phyloP scores from a whole-genome alignment of 64 coral and sea anemone genomes.

The Exaiptasia diaphana region DNA sequence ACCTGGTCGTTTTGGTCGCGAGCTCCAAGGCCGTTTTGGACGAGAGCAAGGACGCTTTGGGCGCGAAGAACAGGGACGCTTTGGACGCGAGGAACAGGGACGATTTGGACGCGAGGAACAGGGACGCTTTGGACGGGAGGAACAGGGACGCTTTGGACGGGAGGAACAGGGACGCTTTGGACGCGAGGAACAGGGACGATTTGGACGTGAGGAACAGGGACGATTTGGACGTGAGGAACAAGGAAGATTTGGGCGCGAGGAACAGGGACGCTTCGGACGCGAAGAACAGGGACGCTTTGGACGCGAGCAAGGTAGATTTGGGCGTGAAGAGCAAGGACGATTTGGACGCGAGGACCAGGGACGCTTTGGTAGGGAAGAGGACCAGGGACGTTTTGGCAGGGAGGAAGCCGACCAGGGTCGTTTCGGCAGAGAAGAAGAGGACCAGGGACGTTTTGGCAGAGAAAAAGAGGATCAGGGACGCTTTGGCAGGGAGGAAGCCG shows the following conservation, averaged over 20 bases:
- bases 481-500: conserved; percentile 36
- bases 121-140: conserved; percentile 18
- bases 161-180: conserved; percentile 52
- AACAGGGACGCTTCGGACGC: conserved; percentile 40
- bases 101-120: conserved; percentile 44
- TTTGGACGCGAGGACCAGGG: conserved; percentile 46
- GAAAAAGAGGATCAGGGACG: conserved; percentile 25
- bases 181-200: conserved; percentile 29
- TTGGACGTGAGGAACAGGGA: conserved; percentile 34
- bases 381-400: conserved; percentile 32
- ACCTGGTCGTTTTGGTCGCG: conserved; percentile 53
- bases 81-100: conserved; percentile 40
- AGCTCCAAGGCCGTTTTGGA: conserved; percentile 28
- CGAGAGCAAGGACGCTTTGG: conserved; percentile 26
- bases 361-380: conserved; percentile 24
- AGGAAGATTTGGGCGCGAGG: conserved; percentile 31
- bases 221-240: conserved; percentile 50
- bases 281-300: conserved; percentile 22
- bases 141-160: conserved; percentile 40
- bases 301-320: background rate
- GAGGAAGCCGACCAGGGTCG: conserved; percentile 32
- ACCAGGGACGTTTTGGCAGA: conserved; percentile 40
- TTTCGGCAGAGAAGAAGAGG: conserved; percentile 13
- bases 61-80: conserved; percentile 21
- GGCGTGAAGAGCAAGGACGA: conserved; percentile 22